Evolutionary conservation across 2,888 invertebrate species (phyloP).

Genomic region (Epinotia bilunana): DNA sequence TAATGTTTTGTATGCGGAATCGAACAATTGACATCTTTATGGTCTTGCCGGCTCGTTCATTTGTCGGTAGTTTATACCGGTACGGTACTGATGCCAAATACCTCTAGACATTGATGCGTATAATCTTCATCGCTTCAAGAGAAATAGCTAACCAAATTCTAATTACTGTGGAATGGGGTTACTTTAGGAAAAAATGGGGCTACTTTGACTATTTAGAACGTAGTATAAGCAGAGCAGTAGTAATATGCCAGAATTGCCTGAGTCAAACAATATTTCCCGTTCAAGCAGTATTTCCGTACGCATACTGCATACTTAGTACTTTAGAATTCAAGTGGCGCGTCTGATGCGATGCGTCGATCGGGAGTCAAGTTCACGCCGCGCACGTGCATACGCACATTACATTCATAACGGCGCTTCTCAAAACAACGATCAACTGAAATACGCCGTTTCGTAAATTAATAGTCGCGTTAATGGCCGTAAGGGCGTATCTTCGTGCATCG

Average conservation of each 20-base stretch:
- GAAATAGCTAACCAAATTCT: too few species aligned
- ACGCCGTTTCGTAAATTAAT: background rate
- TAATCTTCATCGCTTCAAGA: too few species aligned
- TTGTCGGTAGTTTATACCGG: too few species aligned
- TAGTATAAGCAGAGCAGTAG: too few species aligned
- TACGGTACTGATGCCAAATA: too few species aligned
- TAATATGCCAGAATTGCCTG: background rate
- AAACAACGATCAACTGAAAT: background rate
- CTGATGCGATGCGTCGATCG: background rate
- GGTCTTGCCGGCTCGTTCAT: too few species aligned
- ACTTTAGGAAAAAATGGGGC: too few species aligned
- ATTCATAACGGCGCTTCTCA: background rate
- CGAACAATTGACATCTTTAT: too few species aligned
- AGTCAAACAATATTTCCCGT: background rate
- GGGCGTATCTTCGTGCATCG: background rate
- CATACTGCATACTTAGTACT: background rate
- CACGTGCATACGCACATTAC: constrained; percentile 4
- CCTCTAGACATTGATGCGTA: too few species aligned
- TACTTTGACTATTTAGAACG: too few species aligned
- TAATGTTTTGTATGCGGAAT: too few species aligned
- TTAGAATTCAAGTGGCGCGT: background rate
- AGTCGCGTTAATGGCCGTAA: background rate
- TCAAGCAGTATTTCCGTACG: background rate
- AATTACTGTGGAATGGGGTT: too few species aligned
- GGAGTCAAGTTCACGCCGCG: background rate